Percentiles rank a stretch among this genome's conserved stretches.
Evolutionary conservation across 1,140 invertebrate genomes (phyloP).

Genomic region (Hypothenemus hampei): DNA sequence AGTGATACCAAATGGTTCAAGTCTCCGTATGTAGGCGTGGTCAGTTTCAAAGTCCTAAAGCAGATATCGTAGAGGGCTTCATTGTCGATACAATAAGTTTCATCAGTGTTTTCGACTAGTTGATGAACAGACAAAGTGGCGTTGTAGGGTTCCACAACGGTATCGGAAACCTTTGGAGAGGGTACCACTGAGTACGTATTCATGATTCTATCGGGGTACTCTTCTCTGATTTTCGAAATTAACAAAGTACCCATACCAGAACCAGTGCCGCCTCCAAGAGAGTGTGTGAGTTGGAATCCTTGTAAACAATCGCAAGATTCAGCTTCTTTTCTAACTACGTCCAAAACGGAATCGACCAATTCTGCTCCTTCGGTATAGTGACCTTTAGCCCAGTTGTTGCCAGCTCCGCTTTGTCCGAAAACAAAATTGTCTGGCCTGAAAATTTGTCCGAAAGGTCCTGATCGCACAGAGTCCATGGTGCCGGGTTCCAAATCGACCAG

Average conservation of each 20-base stretch:
- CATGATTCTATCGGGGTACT: slow-evolving; percentile 90
- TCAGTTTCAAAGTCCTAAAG: slow-evolving; percentile 76
- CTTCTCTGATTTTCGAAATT: slow-evolving; percentile 79
- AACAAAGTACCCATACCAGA: slow-evolving; percentile 83
- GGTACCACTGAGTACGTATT: slow-evolving; percentile 88
- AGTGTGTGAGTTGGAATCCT: slow-evolving; percentile 81
- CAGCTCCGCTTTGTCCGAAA: slow-evolving; percentile 70
- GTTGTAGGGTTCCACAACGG: slow-evolving; percentile 80
- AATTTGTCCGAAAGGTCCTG: slow-evolving; percentile 79
- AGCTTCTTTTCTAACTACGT: slow-evolving; percentile 82
- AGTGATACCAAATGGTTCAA: slow-evolving; percentile 71
- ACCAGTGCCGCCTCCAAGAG: slow-evolving; percentile 78
- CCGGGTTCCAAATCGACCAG: slow-evolving; percentile 91
- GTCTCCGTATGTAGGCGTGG: slow-evolving; percentile 69
- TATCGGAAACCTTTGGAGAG: slow-evolving; percentile 71
- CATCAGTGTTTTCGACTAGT: slow-evolving; percentile 77
- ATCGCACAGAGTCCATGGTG: slow-evolving; percentile 90
- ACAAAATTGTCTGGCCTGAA: slow-evolving; percentile 90
- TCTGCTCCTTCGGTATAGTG: slow-evolving; percentile 89
- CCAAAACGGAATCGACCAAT: slow-evolving; percentile 78
- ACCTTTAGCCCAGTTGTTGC: slow-evolving; percentile 88
- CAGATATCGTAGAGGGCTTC: slow-evolving; percentile 89
- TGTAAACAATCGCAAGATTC: slow-evolving; percentile 76
- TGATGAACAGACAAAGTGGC: slow-evolving; percentile 78
- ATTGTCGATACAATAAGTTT: slow-evolving; percentile 80